Percentiles rank a stretch among this genome's conserved stretches.
These are phyloP conservation scores for Tokudaia tokunoshimensis DNA, from an alignment of 2,797 vertebrate species.

Conservation along the genomic window DNA sequence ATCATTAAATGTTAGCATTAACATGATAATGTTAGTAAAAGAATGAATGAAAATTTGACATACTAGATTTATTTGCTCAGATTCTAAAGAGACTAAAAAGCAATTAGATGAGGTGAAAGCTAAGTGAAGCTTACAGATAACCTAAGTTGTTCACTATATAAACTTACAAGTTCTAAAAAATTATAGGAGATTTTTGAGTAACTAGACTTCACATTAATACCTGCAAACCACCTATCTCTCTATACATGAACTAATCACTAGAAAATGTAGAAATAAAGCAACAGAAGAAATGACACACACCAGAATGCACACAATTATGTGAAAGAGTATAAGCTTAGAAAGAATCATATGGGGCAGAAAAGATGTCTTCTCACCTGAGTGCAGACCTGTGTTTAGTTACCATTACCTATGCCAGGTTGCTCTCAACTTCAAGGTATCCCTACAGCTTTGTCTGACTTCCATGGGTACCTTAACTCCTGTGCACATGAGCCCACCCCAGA, in stretches of 20 bases:
- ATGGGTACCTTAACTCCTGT: neutral
- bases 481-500: neutral
- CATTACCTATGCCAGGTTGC: neutral
- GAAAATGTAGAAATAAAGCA: constrained; percentile 9
- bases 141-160: neutral
- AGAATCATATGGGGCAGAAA: neutral
- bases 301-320: neutral
- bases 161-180: neutral
- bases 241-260: neutral
- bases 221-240: neutral
- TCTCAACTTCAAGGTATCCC: neutral
- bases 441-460: neutral
- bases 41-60: neutral
- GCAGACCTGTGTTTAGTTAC: neutral
- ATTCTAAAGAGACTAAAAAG: neutral
- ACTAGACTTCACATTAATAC: neutral
- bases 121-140: neutral
- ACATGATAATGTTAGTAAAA: neutral
- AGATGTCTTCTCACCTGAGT: neutral
- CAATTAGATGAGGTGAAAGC: neutral
- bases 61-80: neutral
- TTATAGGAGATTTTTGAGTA: neutral
- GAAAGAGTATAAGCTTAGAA: neutral
- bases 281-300: neutral
- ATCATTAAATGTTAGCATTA: neutral